Conservation (phyloP, 2,113 vertebrate genomes). For the Meleagris gallopavo region DNA sequence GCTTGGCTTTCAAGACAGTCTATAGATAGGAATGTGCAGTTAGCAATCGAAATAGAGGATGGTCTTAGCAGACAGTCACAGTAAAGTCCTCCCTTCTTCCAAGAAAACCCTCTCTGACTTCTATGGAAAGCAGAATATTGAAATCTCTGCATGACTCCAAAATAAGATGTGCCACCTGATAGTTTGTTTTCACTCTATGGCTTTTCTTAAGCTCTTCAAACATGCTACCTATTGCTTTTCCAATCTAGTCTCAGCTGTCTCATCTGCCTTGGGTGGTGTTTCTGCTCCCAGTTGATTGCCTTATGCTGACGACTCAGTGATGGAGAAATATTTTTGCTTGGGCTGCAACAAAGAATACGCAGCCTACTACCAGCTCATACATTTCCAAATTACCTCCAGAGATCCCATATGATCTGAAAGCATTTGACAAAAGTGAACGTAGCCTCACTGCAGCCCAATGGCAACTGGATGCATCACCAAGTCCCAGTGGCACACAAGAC, state of each 20-base stretch:
- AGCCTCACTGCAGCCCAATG: neutral
- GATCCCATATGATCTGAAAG: fast-evolving
- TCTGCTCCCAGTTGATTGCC: neutral
- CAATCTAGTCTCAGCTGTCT: neutral
- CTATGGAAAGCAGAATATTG: neutral
- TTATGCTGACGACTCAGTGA: neutral
- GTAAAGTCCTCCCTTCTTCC: neutral
- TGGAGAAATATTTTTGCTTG: neutral
- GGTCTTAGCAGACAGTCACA: neutral
- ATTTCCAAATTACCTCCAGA: neutral
- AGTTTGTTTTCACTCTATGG: fast-evolving
- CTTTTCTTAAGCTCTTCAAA: neutral
- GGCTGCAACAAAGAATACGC: neutral
- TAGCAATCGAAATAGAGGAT: neutral
- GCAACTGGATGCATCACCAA: neutral
- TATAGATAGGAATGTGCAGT: neutral
- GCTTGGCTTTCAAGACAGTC: neutral
- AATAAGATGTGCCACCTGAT: neutral
- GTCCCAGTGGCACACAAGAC: neutral
- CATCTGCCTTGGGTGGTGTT: neutral
- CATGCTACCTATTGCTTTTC: neutral
- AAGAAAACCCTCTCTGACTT: neutral
- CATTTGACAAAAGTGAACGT: neutral
- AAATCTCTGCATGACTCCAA: neutral
- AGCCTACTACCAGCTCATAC: neutral